Evolutionary conservation across 1,140 invertebrate genomes (phyloP), one percentile per base, ranked within the genome.

Genomic region (Procambarus virginalis): DNA sequence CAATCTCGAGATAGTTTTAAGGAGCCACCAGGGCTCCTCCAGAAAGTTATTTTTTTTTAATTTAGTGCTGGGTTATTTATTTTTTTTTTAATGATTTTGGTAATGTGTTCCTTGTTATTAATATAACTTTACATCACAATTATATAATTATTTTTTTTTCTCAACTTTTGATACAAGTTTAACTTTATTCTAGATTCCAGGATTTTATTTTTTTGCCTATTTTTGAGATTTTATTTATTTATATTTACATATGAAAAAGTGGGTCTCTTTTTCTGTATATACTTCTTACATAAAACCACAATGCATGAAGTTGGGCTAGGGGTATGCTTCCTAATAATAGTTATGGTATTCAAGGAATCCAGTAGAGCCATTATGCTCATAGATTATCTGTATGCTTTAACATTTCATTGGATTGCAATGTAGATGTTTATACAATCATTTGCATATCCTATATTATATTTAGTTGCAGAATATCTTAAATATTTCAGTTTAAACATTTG

Each of bases 231-330:
- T 82, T 68, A 45, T 60, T 55, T 68, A 82, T 70, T 22, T 64
- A 48, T 68, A 68, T 64, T 55, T 55, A 55, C 51, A 22, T 81
- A n/a, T 82, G 49, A 64, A 84, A 77, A 85, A 85, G 9, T 82
- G 80, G 80, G 58, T 60, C n/a, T 20, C 8, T 64, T 17, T 81
- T 81, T 34, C 55, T 81, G 49, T 81, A 58, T 81, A 81, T 82
- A 68, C 68, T 48, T 34, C 68, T 10, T 73, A 49, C 22, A 80
- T 80, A 87, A 51, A 87, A 60, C 60, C 60, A 73, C 77, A 80
- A 49, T 87, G 86, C 86, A 87, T 87, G 86, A 87, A 70, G 78
- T 78, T 80, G 64, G 78, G 86, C 86, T 78, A 79, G 60, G 86
- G 60, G 86, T 73, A 78, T 80, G 76, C 55, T 78, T 87, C 49